phyloP scores from a whole-genome alignment of 2,797 vertebrate genomes.

The Mergus octosetaceus region DNA sequence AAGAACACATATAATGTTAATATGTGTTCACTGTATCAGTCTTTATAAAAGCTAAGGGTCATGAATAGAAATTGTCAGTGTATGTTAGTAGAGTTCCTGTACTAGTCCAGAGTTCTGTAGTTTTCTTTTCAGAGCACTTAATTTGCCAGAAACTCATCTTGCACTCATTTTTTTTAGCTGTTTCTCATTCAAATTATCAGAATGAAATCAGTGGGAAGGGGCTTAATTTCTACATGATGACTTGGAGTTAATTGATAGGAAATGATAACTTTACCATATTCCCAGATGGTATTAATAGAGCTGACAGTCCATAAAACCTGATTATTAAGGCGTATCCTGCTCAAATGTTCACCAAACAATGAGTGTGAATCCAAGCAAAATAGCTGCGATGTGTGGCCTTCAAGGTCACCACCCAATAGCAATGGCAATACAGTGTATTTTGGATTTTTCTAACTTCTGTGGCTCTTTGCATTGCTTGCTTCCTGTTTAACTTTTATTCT shows the following conservation, averaged over 20 bases:
- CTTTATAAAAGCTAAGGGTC: neutral
- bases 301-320: neutral
- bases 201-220: neutral
- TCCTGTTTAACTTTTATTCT: conserved; percentile 16
- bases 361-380: neutral
- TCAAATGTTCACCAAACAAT: neutral
- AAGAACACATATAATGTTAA: neutral
- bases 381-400: neutral
- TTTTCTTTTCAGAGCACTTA: neutral
- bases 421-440: neutral
- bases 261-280: neutral
- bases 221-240: neutral
- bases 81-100: neutral
- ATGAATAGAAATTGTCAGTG: neutral
- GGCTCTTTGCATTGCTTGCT: neutral
- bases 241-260: neutral
- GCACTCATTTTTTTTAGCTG: neutral
- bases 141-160: neutral
- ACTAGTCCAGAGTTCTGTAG: neutral
- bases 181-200: neutral
- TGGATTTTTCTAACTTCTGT: neutral
- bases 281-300: neutral
- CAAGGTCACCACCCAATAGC: neutral
- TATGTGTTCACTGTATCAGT: neutral
- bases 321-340: neutral